Evolutionary conservation across 2,888 invertebrate genomes (phyloP).

Genomic region (Automeris io): DNA sequence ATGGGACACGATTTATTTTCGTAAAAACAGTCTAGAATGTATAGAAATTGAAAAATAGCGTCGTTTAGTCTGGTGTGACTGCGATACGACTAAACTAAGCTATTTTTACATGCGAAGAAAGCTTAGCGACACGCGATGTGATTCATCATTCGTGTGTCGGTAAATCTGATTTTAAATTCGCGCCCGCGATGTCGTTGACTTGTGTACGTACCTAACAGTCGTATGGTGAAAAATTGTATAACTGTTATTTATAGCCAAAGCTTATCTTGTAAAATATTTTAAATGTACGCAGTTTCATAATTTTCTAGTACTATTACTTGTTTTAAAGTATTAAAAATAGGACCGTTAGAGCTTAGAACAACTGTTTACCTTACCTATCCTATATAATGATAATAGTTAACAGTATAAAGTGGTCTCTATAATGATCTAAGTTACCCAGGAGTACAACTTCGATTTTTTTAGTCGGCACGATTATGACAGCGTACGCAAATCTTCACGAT

Average conservation of each 20-base stretch:
- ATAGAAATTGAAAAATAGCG: slow-evolving; percentile 38
- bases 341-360: no score
- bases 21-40: slow-evolving; percentile 31
- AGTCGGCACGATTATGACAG: no score
- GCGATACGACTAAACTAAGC: slow-evolving; percentile 33
- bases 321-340: no score
- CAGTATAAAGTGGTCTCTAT: no score
- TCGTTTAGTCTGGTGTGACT: slow-evolving; percentile 42
- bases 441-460: no score
- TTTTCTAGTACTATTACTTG: no score
- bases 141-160: slow-evolving; percentile 56
- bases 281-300: no score
- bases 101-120: slow-evolving; percentile 49
- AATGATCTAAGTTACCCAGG: no score
- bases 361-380: no score
- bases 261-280: no score
- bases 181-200: slow-evolving; percentile 62
- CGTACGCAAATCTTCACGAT: no score
- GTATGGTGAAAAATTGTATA: slow-evolving; percentile 26
- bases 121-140: slow-evolving; percentile 52
- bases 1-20: slow-evolving; percentile 59
- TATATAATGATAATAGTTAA: no score
- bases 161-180: slow-evolving; percentile 53
- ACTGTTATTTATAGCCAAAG: slow-evolving; percentile 33
- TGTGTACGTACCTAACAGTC: slow-evolving; percentile 36